phyloP scores from a whole-genome alignment of 2,797 vertebrate species.

The Gymnocypris eckloni region DNA sequence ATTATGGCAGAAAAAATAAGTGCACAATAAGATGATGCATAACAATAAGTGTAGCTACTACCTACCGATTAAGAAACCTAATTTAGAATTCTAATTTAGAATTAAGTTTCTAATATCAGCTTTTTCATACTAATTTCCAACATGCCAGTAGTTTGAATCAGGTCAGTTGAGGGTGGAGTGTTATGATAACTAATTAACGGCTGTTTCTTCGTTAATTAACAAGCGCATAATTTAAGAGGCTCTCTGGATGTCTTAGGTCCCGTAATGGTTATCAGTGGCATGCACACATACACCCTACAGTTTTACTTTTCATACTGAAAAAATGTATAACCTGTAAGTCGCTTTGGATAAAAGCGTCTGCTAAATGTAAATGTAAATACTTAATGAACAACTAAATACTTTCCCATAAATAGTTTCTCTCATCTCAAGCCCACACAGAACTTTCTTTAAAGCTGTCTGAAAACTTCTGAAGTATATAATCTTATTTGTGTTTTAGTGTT shows the following conservation, averaged over 20 bases:
- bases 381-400: not conserved
- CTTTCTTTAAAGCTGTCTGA: not conserved
- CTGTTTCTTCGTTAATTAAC: conserved; percentile 45
- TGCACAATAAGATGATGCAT: not conserved
- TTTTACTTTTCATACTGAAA: no score
- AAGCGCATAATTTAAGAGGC: conserved; percentile 28
- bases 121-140: no score
- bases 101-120: no score
- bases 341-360: no score
- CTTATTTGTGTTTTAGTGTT: not conserved
- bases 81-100: no score
- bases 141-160: not conserved
- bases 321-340: no score
- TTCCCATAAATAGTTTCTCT: not conserved
- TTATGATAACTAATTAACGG: conserved; percentile 33
- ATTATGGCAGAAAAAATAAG: not conserved
- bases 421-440: not conserved
- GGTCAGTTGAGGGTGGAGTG: not conserved
- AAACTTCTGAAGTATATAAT: not conserved
- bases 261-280: conserved; percentile 14
- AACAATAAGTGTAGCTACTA: not conserved
- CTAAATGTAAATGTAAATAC: no score
- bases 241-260: not conserved
- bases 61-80: no score
- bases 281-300: conserved; percentile 14